Evolutionary conservation across 2,888 invertebrate genomes (phyloP).

Genomic region (Mallateleia sp.): DNA sequence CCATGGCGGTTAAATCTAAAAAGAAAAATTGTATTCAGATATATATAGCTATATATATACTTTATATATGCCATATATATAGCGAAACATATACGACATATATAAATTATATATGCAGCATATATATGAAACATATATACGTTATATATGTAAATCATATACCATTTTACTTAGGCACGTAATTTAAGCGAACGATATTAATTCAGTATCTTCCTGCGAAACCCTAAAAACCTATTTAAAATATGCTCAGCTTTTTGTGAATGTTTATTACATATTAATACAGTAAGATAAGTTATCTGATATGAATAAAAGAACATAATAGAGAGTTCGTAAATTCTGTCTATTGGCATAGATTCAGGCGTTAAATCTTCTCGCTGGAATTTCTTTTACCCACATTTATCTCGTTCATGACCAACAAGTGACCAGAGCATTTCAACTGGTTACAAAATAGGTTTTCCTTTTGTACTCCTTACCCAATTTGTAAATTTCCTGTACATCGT

Average conservation of each 20-base stretch:
- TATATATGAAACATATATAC: too few relatives aligned
- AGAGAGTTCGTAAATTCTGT: conserved; percentile 33
- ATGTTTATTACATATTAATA: not conserved
- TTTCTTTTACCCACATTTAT: conserved; percentile 55
- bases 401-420: conserved; percentile 40
- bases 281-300: conserved; percentile 2
- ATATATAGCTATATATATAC: too few relatives aligned
- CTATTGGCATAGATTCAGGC: conserved; percentile 28
- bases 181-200: too few relatives aligned
- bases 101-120: too few relatives aligned
- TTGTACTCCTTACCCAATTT: conserved; percentile 22
- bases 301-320: conserved; percentile 24
- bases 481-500: conserved; percentile 40
- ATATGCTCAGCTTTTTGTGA: conserved; percentile 13
- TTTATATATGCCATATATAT: too few relatives aligned
- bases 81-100: too few relatives aligned
- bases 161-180: too few relatives aligned
- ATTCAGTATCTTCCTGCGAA: too few relatives aligned
- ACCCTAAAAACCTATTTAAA: conserved; percentile 94
- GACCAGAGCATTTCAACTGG: conserved; percentile 19
- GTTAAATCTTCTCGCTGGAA: conserved; percentile 40
- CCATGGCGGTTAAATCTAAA: too few relatives aligned
- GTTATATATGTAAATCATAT: too few relatives aligned
- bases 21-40: too few relatives aligned
- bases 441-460: conserved; percentile 30